Evolutionary conservation across 2,797 vertebrate species (phyloP), one percentile per base, ranked within the genome.

Genomic region (Neomorphus geoffroyi): DNA sequence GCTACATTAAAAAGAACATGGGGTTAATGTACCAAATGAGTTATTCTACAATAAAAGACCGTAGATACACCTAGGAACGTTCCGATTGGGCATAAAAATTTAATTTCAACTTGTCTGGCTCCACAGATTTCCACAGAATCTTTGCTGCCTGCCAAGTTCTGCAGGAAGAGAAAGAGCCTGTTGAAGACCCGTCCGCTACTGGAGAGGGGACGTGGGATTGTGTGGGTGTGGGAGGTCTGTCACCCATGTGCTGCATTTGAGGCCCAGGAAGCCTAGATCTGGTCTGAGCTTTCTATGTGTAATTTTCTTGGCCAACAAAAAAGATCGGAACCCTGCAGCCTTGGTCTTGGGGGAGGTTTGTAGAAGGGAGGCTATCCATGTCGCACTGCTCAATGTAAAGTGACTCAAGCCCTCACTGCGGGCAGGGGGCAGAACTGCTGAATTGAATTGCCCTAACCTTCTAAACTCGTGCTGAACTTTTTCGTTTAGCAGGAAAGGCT

Each of bases 191-290:
- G 12, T 27, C 45, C 7, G 8, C 10, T 2, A n/a, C n/a, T n/a
- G n/a, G 4, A 18, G n/a, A n/a, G n/a, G n/a, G n/a, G n/a, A n/a
- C n/a, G 30, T 41, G 8, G 8, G 27, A 16, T 6, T n/a, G 2
- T 7, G 24, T 28, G 37, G 27, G 2, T 43, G 17, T 1, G 2
- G 8, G 27, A 14, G 9, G 17, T 74, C 9, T n/a, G 26, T 41
- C 2, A 2, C 21, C 18, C 11, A 5, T 1, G 5, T 1, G 1
- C 43, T 60, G 3, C 1, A 3, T 24, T 48, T 39, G 37, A 27
- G 43, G 18, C 5, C 80, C 26, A 5, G 32, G 43, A 51, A 17
- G 3, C 15, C 56, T 78, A 43, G 7, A 8, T 28, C 33, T 69
- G 9, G 3, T 41, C 37, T 57, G 57, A 82, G 27, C 9, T 45